These are phyloP conservation scores for Bombus polaris DNA, from an alignment of 1,140 invertebrate genomes.

Conservation along the genomic window DNA sequence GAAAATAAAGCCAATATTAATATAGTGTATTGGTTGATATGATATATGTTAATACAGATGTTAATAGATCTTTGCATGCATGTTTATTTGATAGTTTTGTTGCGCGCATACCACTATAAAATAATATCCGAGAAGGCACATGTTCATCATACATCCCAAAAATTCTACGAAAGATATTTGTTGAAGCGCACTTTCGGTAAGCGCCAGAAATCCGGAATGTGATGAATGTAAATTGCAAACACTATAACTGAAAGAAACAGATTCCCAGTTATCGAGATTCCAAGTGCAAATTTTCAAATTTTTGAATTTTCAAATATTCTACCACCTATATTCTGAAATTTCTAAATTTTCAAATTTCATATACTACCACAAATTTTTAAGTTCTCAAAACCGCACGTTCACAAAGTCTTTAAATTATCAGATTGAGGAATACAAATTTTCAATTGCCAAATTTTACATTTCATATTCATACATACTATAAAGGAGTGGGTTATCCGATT, in stretches of 20 bases:
- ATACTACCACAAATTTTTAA: too few relatives aligned
- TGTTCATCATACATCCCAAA: conserved; percentile 68
- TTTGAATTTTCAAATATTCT: not conserved
- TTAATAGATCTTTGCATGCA: not conserved
- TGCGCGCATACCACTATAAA: conserved; percentile 61
- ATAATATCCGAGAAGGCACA: conserved; percentile 74
- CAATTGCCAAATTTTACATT: not conserved
- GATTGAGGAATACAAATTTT: not conserved
- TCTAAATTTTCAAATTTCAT: not conserved
- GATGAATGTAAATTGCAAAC: not conserved
- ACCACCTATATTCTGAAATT: not conserved
- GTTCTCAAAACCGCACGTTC: too few relatives aligned
- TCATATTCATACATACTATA: too few relatives aligned
- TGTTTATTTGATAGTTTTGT: not conserved
- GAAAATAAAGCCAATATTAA: not conserved
- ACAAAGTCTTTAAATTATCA: not conserved
- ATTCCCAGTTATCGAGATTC: not conserved
- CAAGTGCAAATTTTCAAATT: not conserved
- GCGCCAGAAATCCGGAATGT: conserved; percentile 57
- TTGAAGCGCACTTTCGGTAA: conserved; percentile 62
- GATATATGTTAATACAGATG: not conserved
- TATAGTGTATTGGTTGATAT: not conserved
- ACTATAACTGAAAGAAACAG: too few relatives aligned
- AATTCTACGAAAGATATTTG: conserved; percentile 71
- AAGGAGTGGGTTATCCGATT: too few relatives aligned